These are phyloP conservation scores for Coracias cyanogaster DNA, from an alignment of 2,797 vertebrate species.

Conservation along the genomic window DNA sequence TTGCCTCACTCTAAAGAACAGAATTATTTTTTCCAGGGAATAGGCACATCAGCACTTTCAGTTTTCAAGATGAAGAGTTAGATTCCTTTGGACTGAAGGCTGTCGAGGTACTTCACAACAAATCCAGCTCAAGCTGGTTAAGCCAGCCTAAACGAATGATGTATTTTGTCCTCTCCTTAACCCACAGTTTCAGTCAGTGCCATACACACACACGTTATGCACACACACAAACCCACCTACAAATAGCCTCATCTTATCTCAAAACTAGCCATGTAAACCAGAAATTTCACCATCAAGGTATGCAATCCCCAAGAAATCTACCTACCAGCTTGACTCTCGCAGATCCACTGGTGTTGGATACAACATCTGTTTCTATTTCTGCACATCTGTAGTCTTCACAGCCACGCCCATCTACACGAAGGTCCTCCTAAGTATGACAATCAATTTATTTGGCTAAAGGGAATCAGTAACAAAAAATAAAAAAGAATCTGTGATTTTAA, in stretches of 20 bases:
- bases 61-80: background rate
- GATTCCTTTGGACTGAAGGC: background rate
- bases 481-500: background rate
- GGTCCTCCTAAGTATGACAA: slow-evolving; percentile 86
- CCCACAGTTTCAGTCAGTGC: background rate
- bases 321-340: slow-evolving; percentile 93
- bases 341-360: slow-evolving; percentile 97
- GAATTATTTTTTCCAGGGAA: background rate
- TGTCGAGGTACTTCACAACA: background rate
- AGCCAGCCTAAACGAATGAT: background rate
- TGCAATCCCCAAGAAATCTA: background rate
- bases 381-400: slow-evolving; percentile 96
- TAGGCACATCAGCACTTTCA: background rate
- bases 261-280: background rate
- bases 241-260: background rate
- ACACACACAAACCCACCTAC: background rate
- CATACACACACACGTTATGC: background rate
- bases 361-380: slow-evolving; percentile 95
- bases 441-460: background rate
- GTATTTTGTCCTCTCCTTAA: background rate
- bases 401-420: slow-evolving; percentile 92
- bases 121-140: background rate
- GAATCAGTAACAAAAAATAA: background rate
- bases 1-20: background rate
- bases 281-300: background rate